Evolutionary conservation across 2,797 vertebrate species (phyloP).

Genomic region (Decapterus maruadsi): DNA sequence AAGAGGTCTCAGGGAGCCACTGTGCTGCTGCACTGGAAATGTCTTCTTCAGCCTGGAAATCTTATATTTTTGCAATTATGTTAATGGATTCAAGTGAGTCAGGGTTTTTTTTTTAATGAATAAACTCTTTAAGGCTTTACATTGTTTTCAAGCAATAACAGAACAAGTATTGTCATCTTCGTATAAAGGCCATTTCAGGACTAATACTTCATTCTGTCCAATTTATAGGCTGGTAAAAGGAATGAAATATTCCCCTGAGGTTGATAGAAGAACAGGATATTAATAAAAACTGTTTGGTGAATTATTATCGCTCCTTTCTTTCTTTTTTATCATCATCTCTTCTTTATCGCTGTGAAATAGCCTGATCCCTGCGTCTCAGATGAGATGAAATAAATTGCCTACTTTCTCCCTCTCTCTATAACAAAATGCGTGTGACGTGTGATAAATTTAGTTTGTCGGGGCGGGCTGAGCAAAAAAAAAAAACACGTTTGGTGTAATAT

Average conservation of each 20-base stretch:
- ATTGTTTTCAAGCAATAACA: constrained; percentile 2
- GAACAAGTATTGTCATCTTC: neutral
- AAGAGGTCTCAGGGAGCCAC: neutral
- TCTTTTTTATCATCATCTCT: constrained; percentile 58
- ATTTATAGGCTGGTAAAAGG: constrained; percentile 48
- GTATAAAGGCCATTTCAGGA: constrained; percentile 39
- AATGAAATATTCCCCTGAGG: constrained; percentile 51
- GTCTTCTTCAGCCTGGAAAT: neutral
- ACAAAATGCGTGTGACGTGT: constrained; percentile 27
- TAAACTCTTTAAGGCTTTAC: neutral
- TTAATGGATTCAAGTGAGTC: neutral
- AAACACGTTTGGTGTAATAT: constrained; percentile 14
- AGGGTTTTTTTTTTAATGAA: neutral
- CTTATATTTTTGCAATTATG: neutral
- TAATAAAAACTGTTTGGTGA: constrained; percentile 67
- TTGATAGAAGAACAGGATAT: constrained; percentile 64
- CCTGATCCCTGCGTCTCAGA: constrained; percentile 29
- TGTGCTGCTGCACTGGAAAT: neutral
- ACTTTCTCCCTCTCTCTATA: constrained; percentile 26
- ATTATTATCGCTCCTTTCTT: constrained; percentile 53
- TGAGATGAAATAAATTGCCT: constrained; percentile 54
- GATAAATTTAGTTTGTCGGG: constrained; percentile 46
- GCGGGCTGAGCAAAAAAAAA: constrained; percentile 14
- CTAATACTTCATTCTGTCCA: constrained; percentile 27
- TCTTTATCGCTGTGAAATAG: constrained; percentile 58